Conservation (phyloP, 2,797 vertebrate species). For the Hippopotamyrus pictus region DNA sequence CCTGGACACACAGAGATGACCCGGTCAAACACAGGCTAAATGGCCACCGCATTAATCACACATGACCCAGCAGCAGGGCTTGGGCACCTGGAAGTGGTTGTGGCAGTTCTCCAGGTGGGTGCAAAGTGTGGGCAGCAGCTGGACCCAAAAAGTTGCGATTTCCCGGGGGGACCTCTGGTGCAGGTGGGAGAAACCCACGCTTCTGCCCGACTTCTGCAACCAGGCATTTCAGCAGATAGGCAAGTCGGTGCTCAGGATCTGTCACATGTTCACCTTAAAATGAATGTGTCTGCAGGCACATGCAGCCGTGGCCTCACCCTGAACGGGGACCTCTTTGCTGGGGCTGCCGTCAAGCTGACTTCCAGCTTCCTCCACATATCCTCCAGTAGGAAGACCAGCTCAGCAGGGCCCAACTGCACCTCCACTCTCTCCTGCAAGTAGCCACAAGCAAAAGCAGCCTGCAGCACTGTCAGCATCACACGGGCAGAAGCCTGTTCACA, state of each 20-base stretch:
- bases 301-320: slow-evolving; percentile 63
- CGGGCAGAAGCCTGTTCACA: neutral
- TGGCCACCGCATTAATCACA: neutral
- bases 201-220: slow-evolving; percentile 68
- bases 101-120: slow-evolving; percentile 91
- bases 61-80: neutral
- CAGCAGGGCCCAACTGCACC: slow-evolving; percentile 79
- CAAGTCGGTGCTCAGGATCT: neutral
- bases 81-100: slow-evolving; percentile 85
- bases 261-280: neutral
- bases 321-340: slow-evolving; percentile 70
- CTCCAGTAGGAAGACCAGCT: slow-evolving; percentile 85
- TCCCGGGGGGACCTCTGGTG: slow-evolving; percentile 76
- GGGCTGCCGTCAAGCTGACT: slow-evolving; percentile 63
- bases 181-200: slow-evolving; percentile 82
- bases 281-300: neutral
- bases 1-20: slow-evolving; percentile 48
- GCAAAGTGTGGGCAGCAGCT: slow-evolving; percentile 79
- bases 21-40: neutral
- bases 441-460: neutral
- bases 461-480: neutral
- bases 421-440: slow-evolving; percentile 69
- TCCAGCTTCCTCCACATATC: slow-evolving; percentile 86
- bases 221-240: neutral
- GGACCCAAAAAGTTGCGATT: slow-evolving; percentile 59